Conservation (phyloP, 2,113 vertebrate species). For the Pyxicephalus adspersus region DNA sequence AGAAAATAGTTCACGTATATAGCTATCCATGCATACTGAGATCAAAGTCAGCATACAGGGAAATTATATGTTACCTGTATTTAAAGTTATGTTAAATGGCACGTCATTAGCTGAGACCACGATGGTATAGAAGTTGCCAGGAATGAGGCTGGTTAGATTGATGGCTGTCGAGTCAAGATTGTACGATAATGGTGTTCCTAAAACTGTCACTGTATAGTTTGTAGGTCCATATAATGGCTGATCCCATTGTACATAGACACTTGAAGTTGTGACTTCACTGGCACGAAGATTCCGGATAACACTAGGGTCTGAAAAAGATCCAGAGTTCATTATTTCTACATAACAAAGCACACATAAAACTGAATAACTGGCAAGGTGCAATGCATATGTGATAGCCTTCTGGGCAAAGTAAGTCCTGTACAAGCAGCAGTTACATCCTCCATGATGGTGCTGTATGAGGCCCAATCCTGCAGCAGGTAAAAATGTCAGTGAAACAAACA, state of each 20-base stretch:
- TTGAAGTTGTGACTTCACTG: slow-evolving; percentile 1
- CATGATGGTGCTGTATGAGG: no score
- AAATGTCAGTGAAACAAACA: not conserved
- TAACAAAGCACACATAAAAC: not conserved
- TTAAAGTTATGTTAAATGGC: slow-evolving; percentile 5
- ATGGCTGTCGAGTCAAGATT: not conserved
- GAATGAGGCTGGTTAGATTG: not conserved
- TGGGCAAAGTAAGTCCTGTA: no score
- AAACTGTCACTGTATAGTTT: slow-evolving; percentile 20
- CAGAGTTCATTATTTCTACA: not conserved
- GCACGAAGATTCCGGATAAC: slow-evolving; percentile 26
- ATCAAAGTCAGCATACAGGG: not conserved
- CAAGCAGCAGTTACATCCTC: not conserved
- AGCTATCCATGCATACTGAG: not conserved
- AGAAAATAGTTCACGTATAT: no score
- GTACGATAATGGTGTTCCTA: not conserved
- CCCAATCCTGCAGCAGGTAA: not conserved
- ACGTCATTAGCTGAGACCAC: slow-evolving; percentile 17
- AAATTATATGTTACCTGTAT: slow-evolving; percentile 29
- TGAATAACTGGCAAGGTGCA: not conserved
- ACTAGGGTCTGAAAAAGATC: slow-evolving; percentile 26
- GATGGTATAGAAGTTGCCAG: slow-evolving; percentile 38
- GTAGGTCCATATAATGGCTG: not conserved
- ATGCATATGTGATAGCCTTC: no score
- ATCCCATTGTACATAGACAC: slow-evolving; percentile 11